Evolutionary conservation across 2,797 vertebrate species (phyloP).

Genomic region (Eleutherodactylus coqui): DNA sequence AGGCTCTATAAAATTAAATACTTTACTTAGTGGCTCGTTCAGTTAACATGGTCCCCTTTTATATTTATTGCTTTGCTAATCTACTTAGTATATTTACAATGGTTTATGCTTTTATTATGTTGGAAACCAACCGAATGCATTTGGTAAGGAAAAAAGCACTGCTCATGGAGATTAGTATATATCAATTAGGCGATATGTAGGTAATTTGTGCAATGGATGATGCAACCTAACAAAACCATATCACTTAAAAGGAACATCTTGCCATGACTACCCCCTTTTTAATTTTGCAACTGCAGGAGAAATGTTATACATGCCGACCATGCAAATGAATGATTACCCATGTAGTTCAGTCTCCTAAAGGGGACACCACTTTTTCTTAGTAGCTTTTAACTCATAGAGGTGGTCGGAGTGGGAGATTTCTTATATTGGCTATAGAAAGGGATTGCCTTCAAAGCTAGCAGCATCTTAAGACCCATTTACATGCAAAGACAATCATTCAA

Average conservation of each 20-base stretch:
- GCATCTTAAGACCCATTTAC: no score
- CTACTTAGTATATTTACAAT: constrained; percentile 6
- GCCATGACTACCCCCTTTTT: neutral
- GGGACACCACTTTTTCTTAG: no score
- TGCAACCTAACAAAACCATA: neutral
- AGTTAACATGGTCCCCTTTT: constrained; percentile 1
- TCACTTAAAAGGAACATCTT: neutral
- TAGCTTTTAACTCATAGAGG: no score
- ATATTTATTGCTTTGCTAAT: constrained; percentile 24
- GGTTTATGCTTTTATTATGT: constrained; percentile 7
- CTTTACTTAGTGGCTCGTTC: constrained; percentile 6
- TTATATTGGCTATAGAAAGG: no score
- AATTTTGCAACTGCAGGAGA: neutral
- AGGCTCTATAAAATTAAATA: constrained; percentile 22
- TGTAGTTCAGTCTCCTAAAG: neutral
- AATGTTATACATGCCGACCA: neutral
- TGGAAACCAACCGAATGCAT: neutral
- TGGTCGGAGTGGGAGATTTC: no score
- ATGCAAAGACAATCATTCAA: no score
- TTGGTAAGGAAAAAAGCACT: neutral
- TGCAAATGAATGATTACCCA: neutral
- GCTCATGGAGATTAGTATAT: neutral
- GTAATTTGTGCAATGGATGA: neutral
- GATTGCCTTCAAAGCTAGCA: no score
- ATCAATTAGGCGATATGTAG: neutral